Conservation (phyloP, 2,113 vertebrate genomes). For the Dicerorhinus sumatrensis region DNA sequence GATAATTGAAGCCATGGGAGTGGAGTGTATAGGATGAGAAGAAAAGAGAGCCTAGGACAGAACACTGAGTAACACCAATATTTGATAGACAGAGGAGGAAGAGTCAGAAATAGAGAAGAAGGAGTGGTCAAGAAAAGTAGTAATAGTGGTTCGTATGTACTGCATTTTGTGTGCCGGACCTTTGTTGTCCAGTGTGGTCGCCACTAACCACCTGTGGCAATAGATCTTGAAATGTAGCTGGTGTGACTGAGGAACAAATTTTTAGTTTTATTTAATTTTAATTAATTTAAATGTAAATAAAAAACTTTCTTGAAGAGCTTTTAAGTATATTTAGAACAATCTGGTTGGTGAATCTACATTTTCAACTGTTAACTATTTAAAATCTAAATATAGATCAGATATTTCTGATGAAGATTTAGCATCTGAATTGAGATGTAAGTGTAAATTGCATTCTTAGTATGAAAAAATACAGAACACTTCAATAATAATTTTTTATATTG, state of each 20-base stretch:
- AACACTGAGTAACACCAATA: not conserved
- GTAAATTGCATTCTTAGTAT: conserved; percentile 38
- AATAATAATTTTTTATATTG: conserved; percentile 48
- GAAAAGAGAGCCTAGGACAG: not conserved
- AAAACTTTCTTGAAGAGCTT: conserved; percentile 7
- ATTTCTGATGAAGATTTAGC: conserved; percentile 50
- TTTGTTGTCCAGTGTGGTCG: not conserved
- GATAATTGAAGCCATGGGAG: not conserved
- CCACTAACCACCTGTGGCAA: not conserved
- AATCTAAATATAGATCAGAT: conserved; percentile 3
- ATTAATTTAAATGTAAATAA: conserved; percentile 38
- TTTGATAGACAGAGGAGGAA: not conserved
- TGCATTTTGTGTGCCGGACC: not conserved
- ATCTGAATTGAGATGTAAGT: conserved; percentile 28
- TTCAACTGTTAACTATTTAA: conserved; percentile 47
- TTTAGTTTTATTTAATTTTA: conserved; percentile 13
- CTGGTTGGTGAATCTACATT: conserved; percentile 41
- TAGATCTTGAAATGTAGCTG: not conserved
- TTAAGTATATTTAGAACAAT: conserved; percentile 25
- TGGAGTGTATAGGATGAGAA: not conserved
- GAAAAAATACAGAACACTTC: conserved; percentile 2
- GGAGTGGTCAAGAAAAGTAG: not conserved
- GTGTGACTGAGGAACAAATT: not conserved
- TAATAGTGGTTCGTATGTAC: not conserved
- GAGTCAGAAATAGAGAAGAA: not conserved